These are phyloP conservation scores for Tretioscincus oriximinensis DNA, from an alignment of 2,113 vertebrate species.

Conservation along the genomic window DNA sequence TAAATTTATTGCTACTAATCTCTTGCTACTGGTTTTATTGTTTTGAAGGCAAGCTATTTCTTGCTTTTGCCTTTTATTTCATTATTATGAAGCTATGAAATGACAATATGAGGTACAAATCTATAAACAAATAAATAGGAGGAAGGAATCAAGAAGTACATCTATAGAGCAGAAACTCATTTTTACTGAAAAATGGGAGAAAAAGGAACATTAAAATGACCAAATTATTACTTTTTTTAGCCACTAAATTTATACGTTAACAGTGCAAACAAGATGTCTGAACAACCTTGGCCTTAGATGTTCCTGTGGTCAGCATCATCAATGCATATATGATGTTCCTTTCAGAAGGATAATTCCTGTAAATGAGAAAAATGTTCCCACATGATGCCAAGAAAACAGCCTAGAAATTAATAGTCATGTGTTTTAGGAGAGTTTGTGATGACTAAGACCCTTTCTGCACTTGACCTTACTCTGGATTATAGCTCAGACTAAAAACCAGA, in stretches of 20 bases:
- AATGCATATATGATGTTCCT: neutral
- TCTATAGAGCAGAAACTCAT: neutral
- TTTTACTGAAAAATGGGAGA: neutral
- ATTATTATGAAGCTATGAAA: neutral
- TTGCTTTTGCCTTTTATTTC: slow-evolving; percentile 5
- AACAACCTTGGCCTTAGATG: too few species aligned
- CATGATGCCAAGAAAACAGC: neutral
- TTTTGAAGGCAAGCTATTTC: neutral
- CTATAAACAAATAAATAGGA: neutral
- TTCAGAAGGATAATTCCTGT: neutral
- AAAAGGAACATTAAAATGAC: neutral
- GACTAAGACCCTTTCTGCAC: too few species aligned
- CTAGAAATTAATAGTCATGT: too few species aligned
- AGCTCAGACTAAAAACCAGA: too few species aligned
- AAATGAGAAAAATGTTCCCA: neutral
- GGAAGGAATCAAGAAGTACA: neutral
- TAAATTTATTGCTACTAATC: slow-evolving; percentile 2
- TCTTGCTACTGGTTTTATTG: neutral
- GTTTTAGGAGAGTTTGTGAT: too few species aligned
- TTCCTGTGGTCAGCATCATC: neutral
- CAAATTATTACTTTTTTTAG: neutral
- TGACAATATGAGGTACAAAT: neutral
- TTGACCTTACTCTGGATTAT: too few species aligned
- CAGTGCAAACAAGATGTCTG: neutral
- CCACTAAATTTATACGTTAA: neutral